These are phyloP conservation scores for Nanorana parkeri DNA, from an alignment of 2,113 vertebrate genomes.

Conservation along the genomic window DNA sequence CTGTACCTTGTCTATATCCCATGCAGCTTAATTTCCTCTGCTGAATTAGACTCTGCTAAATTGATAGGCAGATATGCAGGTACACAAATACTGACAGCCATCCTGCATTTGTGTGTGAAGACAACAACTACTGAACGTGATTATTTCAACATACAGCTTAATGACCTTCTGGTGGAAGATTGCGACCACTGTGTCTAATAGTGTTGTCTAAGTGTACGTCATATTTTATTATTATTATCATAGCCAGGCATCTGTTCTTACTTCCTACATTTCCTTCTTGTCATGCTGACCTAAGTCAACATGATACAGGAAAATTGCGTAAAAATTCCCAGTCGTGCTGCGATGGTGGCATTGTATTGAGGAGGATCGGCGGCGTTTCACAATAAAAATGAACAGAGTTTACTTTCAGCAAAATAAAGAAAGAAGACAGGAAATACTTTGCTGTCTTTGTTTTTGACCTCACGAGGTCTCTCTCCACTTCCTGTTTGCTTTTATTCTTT, in stretches of 20 bases:
- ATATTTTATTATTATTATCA: background rate
- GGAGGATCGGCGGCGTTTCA: background rate
- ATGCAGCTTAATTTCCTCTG: slow-evolving; percentile 22
- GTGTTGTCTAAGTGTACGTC: background rate
- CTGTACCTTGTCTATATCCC: slow-evolving; percentile 28
- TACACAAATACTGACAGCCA: background rate
- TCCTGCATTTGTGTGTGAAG: background rate
- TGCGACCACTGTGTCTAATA: background rate
- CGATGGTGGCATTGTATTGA: background rate
- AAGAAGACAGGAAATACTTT: slow-evolving; percentile 5
- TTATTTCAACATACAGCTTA: background rate
- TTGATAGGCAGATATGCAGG: background rate
- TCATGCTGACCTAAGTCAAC: slow-evolving; percentile 29
- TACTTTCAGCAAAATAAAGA: background rate
- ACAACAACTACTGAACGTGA: background rate
- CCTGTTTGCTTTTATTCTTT: background rate
- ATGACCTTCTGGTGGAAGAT: background rate
- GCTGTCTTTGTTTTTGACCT: slow-evolving; percentile 1
- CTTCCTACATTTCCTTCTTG: slow-evolving; percentile 12
- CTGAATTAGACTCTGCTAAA: slow-evolving; percentile 12
- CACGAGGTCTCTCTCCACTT: background rate
- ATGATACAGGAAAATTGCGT: background rate
- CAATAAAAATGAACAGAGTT: background rate
- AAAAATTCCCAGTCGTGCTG: slow-evolving; percentile 17
- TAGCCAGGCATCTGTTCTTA: background rate